These are phyloP conservation scores for Metopolophium dirhodum DNA, from an alignment of 1,140 invertebrate genomes.

Conservation along the genomic window DNA sequence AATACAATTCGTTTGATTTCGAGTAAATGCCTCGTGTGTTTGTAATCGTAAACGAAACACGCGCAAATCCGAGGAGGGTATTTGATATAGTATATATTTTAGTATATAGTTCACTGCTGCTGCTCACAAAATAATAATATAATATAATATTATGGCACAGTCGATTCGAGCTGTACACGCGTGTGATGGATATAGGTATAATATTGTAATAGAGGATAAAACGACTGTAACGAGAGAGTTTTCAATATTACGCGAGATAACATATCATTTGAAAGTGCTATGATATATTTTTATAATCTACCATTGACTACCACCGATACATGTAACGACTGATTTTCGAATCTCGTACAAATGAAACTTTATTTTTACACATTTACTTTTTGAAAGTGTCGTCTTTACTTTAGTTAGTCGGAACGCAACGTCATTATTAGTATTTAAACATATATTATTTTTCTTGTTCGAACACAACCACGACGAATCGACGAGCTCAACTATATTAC, in stretches of 20 bases:
- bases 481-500: background rate
- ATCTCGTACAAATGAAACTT: background rate
- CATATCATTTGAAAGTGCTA: background rate
- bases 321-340: background rate
- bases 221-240: background rate
- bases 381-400: background rate
- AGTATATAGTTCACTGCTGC: background rate
- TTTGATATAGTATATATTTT: background rate
- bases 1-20: slow-evolving; percentile 9
- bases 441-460: background rate
- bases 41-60: background rate
- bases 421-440: background rate
- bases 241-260: background rate
- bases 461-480: background rate
- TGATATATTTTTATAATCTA: background rate
- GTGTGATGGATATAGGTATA: background rate
- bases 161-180: background rate
- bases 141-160: background rate
- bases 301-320: no score
- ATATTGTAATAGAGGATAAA: background rate
- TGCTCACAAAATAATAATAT: background rate
- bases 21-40: background rate
- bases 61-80: background rate
- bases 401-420: background rate
- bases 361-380: background rate